Conservation (phyloP, 2,888 invertebrate genomes). For the Drosophila cognata region DNA sequence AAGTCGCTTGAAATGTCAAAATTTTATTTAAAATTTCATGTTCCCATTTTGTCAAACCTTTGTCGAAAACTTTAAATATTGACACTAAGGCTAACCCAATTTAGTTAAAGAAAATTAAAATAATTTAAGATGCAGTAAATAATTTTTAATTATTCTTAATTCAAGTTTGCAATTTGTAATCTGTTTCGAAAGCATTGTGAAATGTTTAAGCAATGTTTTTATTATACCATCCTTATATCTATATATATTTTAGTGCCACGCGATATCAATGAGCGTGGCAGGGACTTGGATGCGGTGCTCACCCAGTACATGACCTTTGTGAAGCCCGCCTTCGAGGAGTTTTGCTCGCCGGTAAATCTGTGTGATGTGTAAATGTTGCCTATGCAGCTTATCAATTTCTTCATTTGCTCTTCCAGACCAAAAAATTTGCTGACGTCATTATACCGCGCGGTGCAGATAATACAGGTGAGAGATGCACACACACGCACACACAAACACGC, state of each 20-base stretch:
- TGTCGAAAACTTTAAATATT: background rate
- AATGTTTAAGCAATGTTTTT: background rate
- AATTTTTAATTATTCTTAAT: background rate
- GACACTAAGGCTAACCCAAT: background rate
- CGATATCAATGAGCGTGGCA: slow-evolving; percentile 97
- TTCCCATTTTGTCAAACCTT: background rate
- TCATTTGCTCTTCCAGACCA: slow-evolving; percentile 90
- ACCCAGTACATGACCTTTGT: slow-evolving; percentile 99
- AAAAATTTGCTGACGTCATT: slow-evolving; percentile 99
- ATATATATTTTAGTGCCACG: slow-evolving; percentile 90
- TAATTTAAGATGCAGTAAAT: background rate
- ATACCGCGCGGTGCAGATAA: slow-evolving; percentile 99
- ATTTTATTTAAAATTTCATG: background rate
- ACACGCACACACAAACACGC: slow-evolving; percentile 6
- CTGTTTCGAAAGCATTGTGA: background rate
- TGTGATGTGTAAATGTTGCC: background rate
- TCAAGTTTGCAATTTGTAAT: background rate
- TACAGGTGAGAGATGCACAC: slow-evolving; percentile 89
- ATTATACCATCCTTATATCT: background rate
- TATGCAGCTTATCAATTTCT: background rate
- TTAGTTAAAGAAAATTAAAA: background rate
- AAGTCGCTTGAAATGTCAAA: background rate
- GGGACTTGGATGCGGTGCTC: slow-evolving; percentile 97
- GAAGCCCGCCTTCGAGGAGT: slow-evolving; percentile 99
- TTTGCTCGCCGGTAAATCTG: slow-evolving; percentile 94